Base-by-base conservation (phyloP, 2,888 invertebrate genomes). In the Lacanobia wlatinum region DNA sequence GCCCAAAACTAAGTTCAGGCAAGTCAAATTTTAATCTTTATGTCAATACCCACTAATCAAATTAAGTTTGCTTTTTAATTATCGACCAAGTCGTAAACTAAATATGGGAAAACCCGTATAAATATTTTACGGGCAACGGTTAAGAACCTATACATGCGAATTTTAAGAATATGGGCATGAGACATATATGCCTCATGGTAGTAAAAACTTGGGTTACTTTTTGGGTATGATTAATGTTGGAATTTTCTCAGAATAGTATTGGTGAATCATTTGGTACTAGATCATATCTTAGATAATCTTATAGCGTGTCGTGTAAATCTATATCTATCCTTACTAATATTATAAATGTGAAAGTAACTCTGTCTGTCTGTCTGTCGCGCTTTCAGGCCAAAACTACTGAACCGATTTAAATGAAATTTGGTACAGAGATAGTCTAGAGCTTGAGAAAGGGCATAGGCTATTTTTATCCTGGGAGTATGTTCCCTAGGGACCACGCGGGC, bases 1-100 rank as follows among this genome's bases (percentile, higher is more conserved):
- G 12, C 40, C 40, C 8, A 59, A 53, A 52, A 60, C 16, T 1
- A 55, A 64, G 56, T 53, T 66, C 43, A 64, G 38, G 8, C 18
- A 4, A 43, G 18, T 50, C 3, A 43, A 4, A n/a, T 34, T 69
- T 64, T 50, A n/a, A 21, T 53, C 9, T 48, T 28, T 40, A n/a
- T 23, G 56, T 56, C 46, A 68, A 68, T 48, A 63, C 23, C 21
- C 10, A 16, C 2, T 64, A 61, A 69, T 61, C 10, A 61, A 52
- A 70, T 60, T 50, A 70, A 6, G 61, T 81, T 69, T 71, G 18
- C 55, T 50, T 62, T 61, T 40, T 21, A 67, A 80, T 81, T 71
- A 80, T 23, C 61, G 28, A 3, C 50, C 21, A 38, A 23, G 46
- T 46, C 23, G 52, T 55, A 0, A 34, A 55, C 46, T 50, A 53